Conservation (phyloP, 2,797 vertebrate genomes). For the Distichodus sexfasciatus region DNA sequence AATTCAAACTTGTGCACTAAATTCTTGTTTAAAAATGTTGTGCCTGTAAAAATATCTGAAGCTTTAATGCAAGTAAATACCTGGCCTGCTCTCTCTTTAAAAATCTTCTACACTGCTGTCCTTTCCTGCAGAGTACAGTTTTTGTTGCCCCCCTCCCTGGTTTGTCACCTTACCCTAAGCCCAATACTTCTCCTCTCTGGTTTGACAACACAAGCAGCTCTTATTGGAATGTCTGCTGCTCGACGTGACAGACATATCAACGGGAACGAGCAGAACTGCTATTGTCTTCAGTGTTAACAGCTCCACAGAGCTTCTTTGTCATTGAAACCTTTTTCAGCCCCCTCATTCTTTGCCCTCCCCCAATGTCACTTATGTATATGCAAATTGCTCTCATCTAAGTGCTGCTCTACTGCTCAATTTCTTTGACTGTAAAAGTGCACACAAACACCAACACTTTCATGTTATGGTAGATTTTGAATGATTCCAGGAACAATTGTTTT, state of each 20-base stretch:
- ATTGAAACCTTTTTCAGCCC: background rate
- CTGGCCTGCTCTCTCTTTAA: background rate
- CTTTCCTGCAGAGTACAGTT: slow-evolving; percentile 26
- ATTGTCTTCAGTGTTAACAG: slow-evolving; percentile 43
- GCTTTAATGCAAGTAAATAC: slow-evolving; percentile 12
- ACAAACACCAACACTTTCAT: background rate
- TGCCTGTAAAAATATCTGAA: slow-evolving; percentile 5
- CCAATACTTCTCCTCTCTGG: slow-evolving; percentile 21
- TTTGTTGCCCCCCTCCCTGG: background rate
- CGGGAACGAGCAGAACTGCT: slow-evolving; percentile 38
- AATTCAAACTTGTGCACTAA: too few species aligned
- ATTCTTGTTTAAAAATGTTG: too few species aligned
- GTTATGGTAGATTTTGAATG: slow-evolving; percentile 13
- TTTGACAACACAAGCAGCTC: slow-evolving; percentile 65
- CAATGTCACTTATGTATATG: slow-evolving; percentile 9
- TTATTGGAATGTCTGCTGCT: slow-evolving; percentile 64
- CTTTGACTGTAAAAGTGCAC: slow-evolving; percentile 24
- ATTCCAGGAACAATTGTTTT: too few species aligned
- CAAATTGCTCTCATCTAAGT: slow-evolving; percentile 15
- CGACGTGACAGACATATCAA: slow-evolving; percentile 70
- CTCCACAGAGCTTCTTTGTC: slow-evolving; percentile 46
- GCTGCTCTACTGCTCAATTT: slow-evolving; percentile 33
- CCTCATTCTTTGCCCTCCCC: slow-evolving; percentile 23
- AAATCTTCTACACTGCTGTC: slow-evolving; percentile 44
- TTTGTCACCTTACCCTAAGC: slow-evolving; percentile 3